Base-by-base conservation (phyloP, 2,888 invertebrate genomes). In the Euclidia mi region DNA sequence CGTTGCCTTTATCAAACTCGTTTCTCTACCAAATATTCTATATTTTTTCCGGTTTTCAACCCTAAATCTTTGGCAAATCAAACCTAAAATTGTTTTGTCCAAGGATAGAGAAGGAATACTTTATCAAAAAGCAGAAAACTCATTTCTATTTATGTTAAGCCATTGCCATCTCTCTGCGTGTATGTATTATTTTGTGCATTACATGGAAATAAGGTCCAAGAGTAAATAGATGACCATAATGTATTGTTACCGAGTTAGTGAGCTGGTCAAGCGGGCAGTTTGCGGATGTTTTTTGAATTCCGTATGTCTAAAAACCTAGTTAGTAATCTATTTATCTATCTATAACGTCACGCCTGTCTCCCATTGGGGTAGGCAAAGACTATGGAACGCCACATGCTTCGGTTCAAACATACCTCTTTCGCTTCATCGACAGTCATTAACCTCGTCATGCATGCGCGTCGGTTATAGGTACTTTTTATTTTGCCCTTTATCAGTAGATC, bases 211-310 rank as follows among this genome's bases (percentile, higher is more conserved):
- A 53, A 57, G 48, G 61, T 62, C 68, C 50, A 45, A 56, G 51
- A 34, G 49, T 42, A 56, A 71, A 75, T 57, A 35, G 56, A 71
- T 71, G 73, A 41, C 72, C 59, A 48, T 72, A 59, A 72, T 71
- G 59, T 71, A 71, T 62, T 57, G 65, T 55, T 51, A 46, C 34
- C 37, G 43, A 55, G 46, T 57, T 56, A 40, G 51, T 43, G 14
- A 43, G 14, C 38, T 37, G 41, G 38, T 51, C 58, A 40, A 60
- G 42, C 40, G 10, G 29, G 2, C 10, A 32, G 17, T 14, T 14
- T 4, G 3, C 0, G 1, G n/a, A 1, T 2, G 18, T 7, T 6
- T 17, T 7, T n/a, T 15, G 11, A 32, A 52, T 69, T 69, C 69
- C 71, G 74, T 59, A 55, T n/a, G 6, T 12, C 6, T 41, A 12